Conservation (phyloP, 1,140 invertebrate genomes). For the Macrosteles quadrilineatus region DNA sequence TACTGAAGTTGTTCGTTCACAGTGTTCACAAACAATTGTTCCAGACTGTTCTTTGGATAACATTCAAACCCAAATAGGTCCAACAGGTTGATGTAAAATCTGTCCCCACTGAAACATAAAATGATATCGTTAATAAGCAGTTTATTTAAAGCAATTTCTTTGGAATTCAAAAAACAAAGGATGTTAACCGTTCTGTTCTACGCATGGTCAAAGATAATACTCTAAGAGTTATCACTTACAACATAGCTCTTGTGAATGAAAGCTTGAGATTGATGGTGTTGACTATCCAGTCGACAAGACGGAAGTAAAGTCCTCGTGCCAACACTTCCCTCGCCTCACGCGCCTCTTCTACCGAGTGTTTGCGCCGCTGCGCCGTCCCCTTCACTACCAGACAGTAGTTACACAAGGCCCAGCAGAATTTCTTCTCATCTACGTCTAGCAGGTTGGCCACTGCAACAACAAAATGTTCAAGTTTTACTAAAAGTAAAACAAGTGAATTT, state of each 20-base stretch:
- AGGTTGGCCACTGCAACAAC: conserved; percentile 72
- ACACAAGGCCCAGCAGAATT: conserved; percentile 80
- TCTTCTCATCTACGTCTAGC: conserved; percentile 74
- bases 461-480: too few relatives aligned
- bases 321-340: conserved; percentile 74
- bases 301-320: conserved; percentile 73
- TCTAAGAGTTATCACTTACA: conserved; percentile 61
- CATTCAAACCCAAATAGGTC: conserved; percentile 93
- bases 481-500: conserved; percentile 22
- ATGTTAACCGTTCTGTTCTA: too few relatives aligned
- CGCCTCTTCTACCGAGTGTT: conserved; percentile 74
- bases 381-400: conserved; percentile 84
- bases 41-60: conserved; percentile 79
- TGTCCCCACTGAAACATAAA: conserved; percentile 69
- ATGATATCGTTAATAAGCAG: too few relatives aligned
- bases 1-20: conserved; percentile 89
- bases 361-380: conserved; percentile 73
- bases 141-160: too few relatives aligned
- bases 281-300: conserved; percentile 87
- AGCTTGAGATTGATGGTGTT: conserved; percentile 82
- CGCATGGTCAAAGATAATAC: too few relatives aligned
- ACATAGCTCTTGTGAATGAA: conserved; percentile 73
- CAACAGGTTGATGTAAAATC: conserved; percentile 73
- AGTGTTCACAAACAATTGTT: conserved; percentile 86
- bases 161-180: too few relatives aligned